Evolutionary conservation across 2,888 invertebrate species (phyloP).

Genomic region (Drosophila silvestris): DNA sequence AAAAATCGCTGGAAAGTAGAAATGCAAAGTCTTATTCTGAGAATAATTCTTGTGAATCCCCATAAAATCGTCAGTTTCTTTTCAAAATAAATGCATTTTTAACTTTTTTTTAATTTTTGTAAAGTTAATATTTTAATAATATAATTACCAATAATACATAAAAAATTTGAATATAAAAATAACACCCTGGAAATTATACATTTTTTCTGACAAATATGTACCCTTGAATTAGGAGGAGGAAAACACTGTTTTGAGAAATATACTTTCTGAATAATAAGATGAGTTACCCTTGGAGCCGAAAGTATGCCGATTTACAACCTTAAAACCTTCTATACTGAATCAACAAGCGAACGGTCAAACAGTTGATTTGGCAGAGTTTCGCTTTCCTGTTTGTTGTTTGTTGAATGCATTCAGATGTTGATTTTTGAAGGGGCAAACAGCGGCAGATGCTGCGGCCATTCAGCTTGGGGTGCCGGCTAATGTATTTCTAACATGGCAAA

Average conservation of each 20-base stretch:
- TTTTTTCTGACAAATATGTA: background rate
- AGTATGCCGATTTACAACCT: background rate
- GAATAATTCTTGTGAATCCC: background rate
- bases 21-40: background rate
- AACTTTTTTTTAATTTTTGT: no score
- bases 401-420: slow-evolving; percentile 34
- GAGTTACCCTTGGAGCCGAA: background rate
- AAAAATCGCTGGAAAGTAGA: background rate
- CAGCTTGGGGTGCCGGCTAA: slow-evolving; percentile 18
- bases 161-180: background rate
- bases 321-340: slow-evolving; percentile 20
- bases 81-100: no score
- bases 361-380: background rate
- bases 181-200: fast-evolving
- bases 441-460: slow-evolving; percentile 2
- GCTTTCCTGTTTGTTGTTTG: slow-evolving; percentile 11
- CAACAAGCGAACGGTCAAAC: slow-evolving; percentile 31
- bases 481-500: slow-evolving; percentile 50
- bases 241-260: background rate
- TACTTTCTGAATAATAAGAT: background rate
- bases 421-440: slow-evolving; percentile 33
- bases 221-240: background rate
- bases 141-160: background rate
- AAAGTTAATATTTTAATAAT: background rate
- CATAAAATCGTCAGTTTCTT: no score